Evolutionary conservation across 1,140 invertebrate species (phyloP), one percentile per base, ranked within the genome.

Genomic region (Trichomalopsis sarcophagae): DNA sequence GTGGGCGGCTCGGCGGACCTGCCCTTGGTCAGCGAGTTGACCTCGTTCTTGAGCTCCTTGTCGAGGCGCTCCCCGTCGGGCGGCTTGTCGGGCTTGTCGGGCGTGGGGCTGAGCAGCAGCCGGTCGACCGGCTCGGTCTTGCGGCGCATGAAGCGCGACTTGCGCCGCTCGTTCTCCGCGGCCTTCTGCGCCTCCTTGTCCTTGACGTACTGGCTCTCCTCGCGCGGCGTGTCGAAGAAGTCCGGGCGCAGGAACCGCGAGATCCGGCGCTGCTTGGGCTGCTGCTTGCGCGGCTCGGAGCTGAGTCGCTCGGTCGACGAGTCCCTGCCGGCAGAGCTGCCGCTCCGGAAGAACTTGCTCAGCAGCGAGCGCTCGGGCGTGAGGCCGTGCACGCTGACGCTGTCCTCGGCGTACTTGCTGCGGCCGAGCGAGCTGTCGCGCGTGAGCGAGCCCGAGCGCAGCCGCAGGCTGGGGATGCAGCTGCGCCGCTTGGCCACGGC

Each of bases 171-270:
- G 83, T 93, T 93, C 14, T 93, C 92, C 44, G 91, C 92, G 0
- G 92, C 92, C 13, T 91, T 93, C 6, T 89, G 90, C 0, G 91
- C 95, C 86, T 96, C 96, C 86, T 96, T 96, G 81, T 96, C 95
- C 83, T 96, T 96, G 1, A 94, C 93, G 87, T 95, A 95, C n/a
- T 94, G 91, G 89, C 94, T 96, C 86, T 96, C 96, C 86, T 96
- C 96, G 68, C 94, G 91, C 0, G 96, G 95, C 0, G 96, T 94
- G 80, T 97, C 96, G 87, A 96, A 97, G 89, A 97, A 97, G 89
- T 97, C 96, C 0, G 96, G 96, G 14, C 96, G 93, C 78, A 97
- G 90, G 90, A 97, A 97, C 85, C 96, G 93, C 17, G 96, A 97
- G 68, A 96, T 94, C 83, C 95, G 93, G 40, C 95, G 94, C 84